Conservation (phyloP, 2,888 invertebrate genomes). For the Drosophila paramelanica region DNA sequence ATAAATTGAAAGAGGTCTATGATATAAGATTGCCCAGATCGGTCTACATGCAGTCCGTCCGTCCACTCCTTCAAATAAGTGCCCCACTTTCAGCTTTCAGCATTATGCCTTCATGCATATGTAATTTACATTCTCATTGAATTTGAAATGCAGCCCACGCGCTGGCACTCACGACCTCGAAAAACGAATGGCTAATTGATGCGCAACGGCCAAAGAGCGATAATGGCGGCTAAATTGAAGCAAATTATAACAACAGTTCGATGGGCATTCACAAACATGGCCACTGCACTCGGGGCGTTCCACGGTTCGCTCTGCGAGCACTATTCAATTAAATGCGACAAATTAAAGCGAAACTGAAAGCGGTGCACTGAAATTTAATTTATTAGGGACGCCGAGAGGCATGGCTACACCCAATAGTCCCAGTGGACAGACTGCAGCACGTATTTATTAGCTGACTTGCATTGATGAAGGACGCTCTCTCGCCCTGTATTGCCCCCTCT, state of each 20-base stretch:
- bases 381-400: constrained; percentile 12
- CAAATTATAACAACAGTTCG: constrained; percentile 74
- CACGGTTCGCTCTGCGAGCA: constrained; percentile 56
- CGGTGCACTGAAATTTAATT: constrained; percentile 66
- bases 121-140: not conserved
- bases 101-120: not conserved
- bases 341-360: constrained; percentile 66
- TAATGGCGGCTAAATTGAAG: constrained; percentile 77
- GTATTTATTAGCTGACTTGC: constrained; percentile 79
- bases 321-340: constrained; percentile 72
- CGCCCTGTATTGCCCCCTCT: not conserved
- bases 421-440: constrained; percentile 60
- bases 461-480: constrained; percentile 66
- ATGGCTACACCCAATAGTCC: constrained; percentile 11
- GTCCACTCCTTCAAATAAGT: not conserved
- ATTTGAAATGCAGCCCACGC: constrained; percentile 15
- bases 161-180: constrained; percentile 5
- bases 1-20: not conserved
- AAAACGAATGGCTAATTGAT: constrained; percentile 50
- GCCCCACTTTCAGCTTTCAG: not conserved
- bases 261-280: constrained; percentile 34
- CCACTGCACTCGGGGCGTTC: constrained; percentile 50
- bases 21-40: not conserved
- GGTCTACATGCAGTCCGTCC: not conserved
- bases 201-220: constrained; percentile 67